Conservation (phyloP, 2,797 vertebrate species). For the Argya squamiceps region DNA sequence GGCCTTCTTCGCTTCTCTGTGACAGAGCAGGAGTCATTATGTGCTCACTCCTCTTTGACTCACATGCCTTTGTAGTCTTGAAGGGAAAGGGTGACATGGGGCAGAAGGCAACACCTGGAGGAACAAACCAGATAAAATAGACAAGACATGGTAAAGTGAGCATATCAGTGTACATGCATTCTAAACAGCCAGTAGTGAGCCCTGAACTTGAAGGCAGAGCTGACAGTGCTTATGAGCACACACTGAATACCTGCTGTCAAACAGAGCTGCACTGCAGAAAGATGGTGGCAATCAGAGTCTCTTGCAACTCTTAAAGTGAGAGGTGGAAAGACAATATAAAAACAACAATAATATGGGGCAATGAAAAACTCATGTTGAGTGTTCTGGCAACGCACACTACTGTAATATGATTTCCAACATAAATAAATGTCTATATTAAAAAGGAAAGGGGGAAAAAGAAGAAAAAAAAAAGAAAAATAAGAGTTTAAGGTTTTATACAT, state of each 20-base stretch:
- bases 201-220: not conserved
- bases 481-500: not conserved
- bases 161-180: not conserved
- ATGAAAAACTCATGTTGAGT: not conserved
- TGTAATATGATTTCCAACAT: not conserved
- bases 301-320: not conserved
- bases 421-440: not conserved
- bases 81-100: not conserved
- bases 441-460: no score
- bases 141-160: not conserved
- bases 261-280: not conserved
- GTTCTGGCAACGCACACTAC: not conserved
- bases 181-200: not conserved
- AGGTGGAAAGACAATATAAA: not conserved
- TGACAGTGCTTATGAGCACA: not conserved
- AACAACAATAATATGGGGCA: not conserved
- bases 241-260: not conserved
- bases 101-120: not conserved
- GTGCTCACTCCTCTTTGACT: not conserved
- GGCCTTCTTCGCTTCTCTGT: accelerated
- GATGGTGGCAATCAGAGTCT: not conserved
- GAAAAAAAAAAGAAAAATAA: accelerated
- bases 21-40: not conserved
- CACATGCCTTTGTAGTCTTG: not conserved
- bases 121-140: not conserved